Evolutionary conservation across 2,113 vertebrate genomes (phyloP).

Genomic region (Tamias sibiricus): DNA sequence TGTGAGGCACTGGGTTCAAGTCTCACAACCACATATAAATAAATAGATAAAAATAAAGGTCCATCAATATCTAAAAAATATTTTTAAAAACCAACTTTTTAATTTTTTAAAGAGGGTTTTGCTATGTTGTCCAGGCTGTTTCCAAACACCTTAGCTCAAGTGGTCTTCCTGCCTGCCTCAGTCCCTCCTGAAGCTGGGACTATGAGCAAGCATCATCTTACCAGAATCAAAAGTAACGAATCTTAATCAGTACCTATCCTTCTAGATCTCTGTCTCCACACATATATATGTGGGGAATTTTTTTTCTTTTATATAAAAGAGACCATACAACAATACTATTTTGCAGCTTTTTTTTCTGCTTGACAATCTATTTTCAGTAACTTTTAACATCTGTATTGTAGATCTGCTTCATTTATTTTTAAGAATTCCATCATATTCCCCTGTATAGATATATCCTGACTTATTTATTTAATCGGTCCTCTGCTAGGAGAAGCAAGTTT

Average conservation of each 20-base stretch:
- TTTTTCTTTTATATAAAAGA: neutral
- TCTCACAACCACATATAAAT: too few species aligned
- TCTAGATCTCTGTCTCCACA: neutral
- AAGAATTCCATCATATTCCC: neutral
- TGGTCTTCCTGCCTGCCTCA: too few species aligned
- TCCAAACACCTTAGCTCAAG: too few species aligned
- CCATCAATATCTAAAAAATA: too few species aligned
- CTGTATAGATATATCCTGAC: neutral
- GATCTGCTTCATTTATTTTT: slow-evolving; percentile 12
- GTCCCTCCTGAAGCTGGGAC: too few species aligned
- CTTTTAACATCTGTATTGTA: slow-evolving; percentile 10
- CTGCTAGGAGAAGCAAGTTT: slow-evolving; percentile 8
- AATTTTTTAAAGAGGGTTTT: too few species aligned
- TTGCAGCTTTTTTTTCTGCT: slow-evolving; percentile 2
- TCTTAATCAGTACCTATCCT: neutral
- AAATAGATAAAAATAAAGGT: too few species aligned
- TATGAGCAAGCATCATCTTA: too few species aligned
- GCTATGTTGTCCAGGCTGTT: too few species aligned
- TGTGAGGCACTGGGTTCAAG: too few species aligned
- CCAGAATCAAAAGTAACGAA: neutral
- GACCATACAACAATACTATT: neutral
- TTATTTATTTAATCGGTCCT: slow-evolving; percentile 21
- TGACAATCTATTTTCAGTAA: slow-evolving; percentile 1
- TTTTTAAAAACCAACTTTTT: neutral
- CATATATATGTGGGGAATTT: neutral